Evolutionary conservation across 2,888 invertebrate genomes (phyloP), one percentile per base, ranked within the genome.

Genomic region (Pristionchus fissidentatus): DNA sequence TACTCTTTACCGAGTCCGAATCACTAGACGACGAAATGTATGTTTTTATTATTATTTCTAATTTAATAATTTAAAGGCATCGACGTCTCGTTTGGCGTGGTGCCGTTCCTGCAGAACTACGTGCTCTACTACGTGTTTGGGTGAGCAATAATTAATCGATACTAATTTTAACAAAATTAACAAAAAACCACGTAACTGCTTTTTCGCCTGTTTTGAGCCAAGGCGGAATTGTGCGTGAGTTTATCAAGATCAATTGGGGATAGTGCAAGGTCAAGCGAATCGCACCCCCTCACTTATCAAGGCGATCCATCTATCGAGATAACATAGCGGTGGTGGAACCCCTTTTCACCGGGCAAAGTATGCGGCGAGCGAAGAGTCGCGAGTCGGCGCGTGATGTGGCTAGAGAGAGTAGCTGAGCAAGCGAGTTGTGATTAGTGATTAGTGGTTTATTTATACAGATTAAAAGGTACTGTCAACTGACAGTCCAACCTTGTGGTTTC

Each of bases 71-170:
- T n/a, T n/a, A 5, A 35, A 83, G 70, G 84, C 52, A 79, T 86
- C 49, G 89, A 89, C 78, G 80, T 90, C 22, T 86, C 97, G 60
- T 96, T 96, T 92, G 96, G 96, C 91, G 93, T 96, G 91, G 95
- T 96, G 85, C 95, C 95, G 88, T 95, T 94, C 93, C 94, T 96
- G 52, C 94, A 96, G 90, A 94, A 94, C 35, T 94, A 95, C 92
- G 84, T 91, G 62, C 88, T 92, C 57, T 89, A 90, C 83, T 91
- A 88, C 84, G 93, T 96, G 90, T 96, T 96, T 82, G 95, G 95
- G 96, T 96, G 93, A 94, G 94, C 10, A 8, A n/a, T n/a, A 29
- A 26, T 57, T 57, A 57, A 22, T n/a, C n/a, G n/a, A n/a, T n/a
- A n/a, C n/a, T n/a, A n/a, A n/a, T n/a, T n/a, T n/a, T n/a, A n/a